These are phyloP conservation scores for Alviniconcha strummeri DNA, from an alignment of 2,888 invertebrate genomes.

Conservation along the genomic window DNA sequence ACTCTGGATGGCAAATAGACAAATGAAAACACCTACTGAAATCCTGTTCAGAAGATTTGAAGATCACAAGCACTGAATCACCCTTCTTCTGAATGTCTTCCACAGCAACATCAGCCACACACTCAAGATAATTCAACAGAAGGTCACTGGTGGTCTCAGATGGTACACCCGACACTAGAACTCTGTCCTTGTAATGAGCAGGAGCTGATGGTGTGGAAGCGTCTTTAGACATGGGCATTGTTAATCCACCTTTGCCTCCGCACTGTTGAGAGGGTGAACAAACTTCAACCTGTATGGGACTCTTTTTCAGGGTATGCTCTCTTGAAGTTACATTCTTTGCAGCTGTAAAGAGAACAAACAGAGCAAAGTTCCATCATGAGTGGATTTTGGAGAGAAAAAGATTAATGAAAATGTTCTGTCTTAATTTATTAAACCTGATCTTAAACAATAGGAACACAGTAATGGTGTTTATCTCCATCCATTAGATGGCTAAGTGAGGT, in stretches of 20 bases:
- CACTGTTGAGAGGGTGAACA: background rate
- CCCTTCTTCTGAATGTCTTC: background rate
- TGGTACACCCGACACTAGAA: background rate
- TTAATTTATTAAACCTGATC: too few relatives aligned
- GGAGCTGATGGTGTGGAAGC: too few relatives aligned
- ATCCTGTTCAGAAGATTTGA: background rate
- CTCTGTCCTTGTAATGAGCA: background rate
- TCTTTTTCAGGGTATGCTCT: slow-evolving; percentile 9
- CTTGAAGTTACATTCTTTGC: background rate
- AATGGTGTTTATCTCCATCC: too few relatives aligned
- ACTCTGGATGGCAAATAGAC: too few relatives aligned
- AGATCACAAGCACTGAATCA: background rate
- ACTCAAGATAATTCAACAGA: slow-evolving; percentile 26
- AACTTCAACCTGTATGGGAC: background rate
- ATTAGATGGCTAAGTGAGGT: too few relatives aligned
- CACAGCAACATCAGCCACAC: background rate
- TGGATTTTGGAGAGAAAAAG: background rate
- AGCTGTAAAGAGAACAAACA: slow-evolving; percentile 10
- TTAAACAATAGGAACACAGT: too few relatives aligned
- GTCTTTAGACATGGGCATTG: too few relatives aligned
- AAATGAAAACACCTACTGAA: slow-evolving; percentile 1
- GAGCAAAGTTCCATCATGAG: too few relatives aligned
- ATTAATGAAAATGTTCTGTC: too few relatives aligned
- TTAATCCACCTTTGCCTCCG: too few relatives aligned
- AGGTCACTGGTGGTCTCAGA: background rate